Evolutionary conservation across 2,888 invertebrate species (phyloP), one percentile per base, ranked within the genome.

Genomic region (Ceriagrion tenellum): DNA sequence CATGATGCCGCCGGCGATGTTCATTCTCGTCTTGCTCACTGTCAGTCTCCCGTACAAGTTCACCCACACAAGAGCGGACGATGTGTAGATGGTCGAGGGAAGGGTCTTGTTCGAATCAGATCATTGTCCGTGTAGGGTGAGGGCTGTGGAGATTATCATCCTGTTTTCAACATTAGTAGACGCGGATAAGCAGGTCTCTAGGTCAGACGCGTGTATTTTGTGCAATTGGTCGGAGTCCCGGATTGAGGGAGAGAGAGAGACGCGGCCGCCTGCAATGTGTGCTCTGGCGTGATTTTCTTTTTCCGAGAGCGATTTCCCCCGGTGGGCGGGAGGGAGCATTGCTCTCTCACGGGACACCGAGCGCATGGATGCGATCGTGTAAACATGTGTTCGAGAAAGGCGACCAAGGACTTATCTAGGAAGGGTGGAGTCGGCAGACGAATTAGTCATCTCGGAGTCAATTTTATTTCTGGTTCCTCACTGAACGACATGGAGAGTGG

Each of bases 121-220:
- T 69, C 69, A 69, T 26, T 69, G 69, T 69, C 69, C 69, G 23
- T 69, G 69, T 69, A 1, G n/a, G n/a, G 69, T 26, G 69, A 69
- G 59, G n/a, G n/a, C 16, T 16, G 56, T 56, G 26, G 35, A 30
- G 81, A 81, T 81, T 35, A 35, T 81, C 81, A 35, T 30, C 81
- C 81, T 81, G 30, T 81, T 81, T 81, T 81, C 81, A 35, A 35
- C 81, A 35, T 81, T 81, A 35, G 81, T 35, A 81, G 81, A 35
- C 35, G 81, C 30, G 16, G 81, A 81, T 81, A 81, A 81, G 81
- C 81, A 81, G 81, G 81, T 81, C 81, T 81, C 81, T 81, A 81
- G 81, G 81, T 81, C 81, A 81, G 81, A 81, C 81, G 81, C 81
- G 81, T 81, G 12, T 35, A 81, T 81, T 81, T 35, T 69, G 69